Base-by-base conservation (phyloP, 2,888 invertebrate genomes). In the Eupithecia centaureata region DNA sequence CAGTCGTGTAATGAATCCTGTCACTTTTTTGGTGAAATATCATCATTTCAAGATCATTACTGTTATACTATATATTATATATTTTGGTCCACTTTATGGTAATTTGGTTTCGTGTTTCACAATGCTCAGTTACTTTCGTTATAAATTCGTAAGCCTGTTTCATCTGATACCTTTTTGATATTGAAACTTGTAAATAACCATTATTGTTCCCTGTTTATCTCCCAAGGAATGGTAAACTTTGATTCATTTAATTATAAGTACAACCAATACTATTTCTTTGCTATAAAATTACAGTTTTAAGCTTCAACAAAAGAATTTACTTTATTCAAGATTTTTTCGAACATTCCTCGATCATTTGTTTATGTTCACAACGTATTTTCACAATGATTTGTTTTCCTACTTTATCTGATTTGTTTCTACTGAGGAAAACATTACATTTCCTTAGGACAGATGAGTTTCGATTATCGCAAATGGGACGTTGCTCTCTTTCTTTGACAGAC, bases 361-460 rank as follows among this genome's bases (percentile, higher is more conserved):
- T 42, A 18, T 42, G 42, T 18, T 42, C 18, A 42, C 42, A 18
- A 10, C 15, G 27, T 52, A 52, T 13, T 52, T 47, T 47, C 22
- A 12, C 47, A 2, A 47, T 3, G 30, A 56, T 28, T 61, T 61
- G 47, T 42, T 60, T 42, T 30, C 12, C 60, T 5, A 25, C 58
- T 27, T 42, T 47, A 42, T 8, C 60, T 61, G 60, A 61, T 58
- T 33, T 58, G 33, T 42, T 42, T 12, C 27, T 10, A 47, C 42
- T 61, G 27, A 18, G 60, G 27, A 42, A 42, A 61, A 61, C n/a
- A 28, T 42, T 30, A 38, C 60, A 42, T 61, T 61, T 47, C 42
- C 15, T 35, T 27, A 27, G 18, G 42, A 61, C 60, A 47, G 42
- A 47, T 61, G 60, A 10, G 27, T 42, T 30, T 42, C 42, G 42